phyloP scores from a whole-genome alignment of 2,888 invertebrate genomes.

The Hylaea fasciaria region DNA sequence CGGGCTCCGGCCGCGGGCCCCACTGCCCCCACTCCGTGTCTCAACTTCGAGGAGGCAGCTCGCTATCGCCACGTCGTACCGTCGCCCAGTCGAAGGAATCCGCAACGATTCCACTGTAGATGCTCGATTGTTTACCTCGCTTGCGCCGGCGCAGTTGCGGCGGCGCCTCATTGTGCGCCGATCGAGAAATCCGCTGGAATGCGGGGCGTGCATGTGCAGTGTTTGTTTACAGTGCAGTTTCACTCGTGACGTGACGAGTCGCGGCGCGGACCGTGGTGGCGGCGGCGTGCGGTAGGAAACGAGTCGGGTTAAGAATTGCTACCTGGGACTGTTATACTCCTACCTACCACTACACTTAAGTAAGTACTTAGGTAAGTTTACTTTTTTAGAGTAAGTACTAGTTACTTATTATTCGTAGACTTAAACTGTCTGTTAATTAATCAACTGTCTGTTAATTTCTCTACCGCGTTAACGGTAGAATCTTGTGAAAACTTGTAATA shows the following conservation, averaged over 20 bases:
- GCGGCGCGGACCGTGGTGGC: neutral
- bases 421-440: no score
- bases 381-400: neutral
- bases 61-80: neutral
- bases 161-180: neutral
- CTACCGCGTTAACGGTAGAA: no score
- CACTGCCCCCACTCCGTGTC: conserved; percentile 9
- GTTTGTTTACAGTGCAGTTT: conserved; percentile 1
- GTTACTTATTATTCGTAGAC: no score
- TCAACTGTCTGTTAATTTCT: no score
- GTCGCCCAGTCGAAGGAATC: neutral
- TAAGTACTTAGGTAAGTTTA: neutral
- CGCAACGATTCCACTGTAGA: neutral
- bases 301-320: no score
- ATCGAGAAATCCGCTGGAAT: conserved; percentile 1
- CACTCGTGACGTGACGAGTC: neutral
- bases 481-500: no score
- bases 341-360: neutral
- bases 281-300: neutral
- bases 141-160: neutral
- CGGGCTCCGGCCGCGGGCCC: neutral
- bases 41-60: conserved; percentile 5
- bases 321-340: neutral
- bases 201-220: neutral
- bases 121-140: neutral